Evolutionary conservation across 2,888 invertebrate species (phyloP).

Genomic region (Alcis repandata): DNA sequence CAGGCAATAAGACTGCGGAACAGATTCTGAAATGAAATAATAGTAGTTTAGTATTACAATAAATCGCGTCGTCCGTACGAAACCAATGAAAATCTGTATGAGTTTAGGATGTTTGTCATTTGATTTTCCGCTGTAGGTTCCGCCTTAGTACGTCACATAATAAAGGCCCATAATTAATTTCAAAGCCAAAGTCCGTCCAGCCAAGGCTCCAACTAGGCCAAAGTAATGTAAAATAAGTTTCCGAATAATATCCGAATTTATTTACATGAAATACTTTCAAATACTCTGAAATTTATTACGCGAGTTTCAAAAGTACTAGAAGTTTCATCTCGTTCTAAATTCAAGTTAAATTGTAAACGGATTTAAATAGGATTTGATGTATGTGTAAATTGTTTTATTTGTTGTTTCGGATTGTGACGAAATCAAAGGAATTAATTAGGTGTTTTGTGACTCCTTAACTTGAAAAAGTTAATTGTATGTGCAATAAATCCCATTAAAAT

Average conservation of each 20-base stretch:
- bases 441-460: too few species aligned
- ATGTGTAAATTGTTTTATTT: constrained; percentile 42
- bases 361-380: constrained; percentile 53
- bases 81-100: too few species aligned
- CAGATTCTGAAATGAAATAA: too few species aligned
- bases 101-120: too few species aligned
- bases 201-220: background rate
- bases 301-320: constrained; percentile 68
- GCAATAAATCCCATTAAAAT: too few species aligned
- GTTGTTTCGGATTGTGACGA: constrained; percentile 25
- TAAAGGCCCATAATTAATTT: too few species aligned
- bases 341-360: constrained; percentile 49
- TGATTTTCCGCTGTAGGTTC: too few species aligned
- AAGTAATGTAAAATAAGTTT: constrained; percentile 28
- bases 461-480: too few species aligned
- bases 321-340: constrained; percentile 59
- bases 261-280: constrained; percentile 76
- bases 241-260: constrained; percentile 52
- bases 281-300: constrained; percentile 69
- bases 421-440: constrained; percentile 11
- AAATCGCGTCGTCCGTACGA: too few species aligned
- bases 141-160: too few species aligned
- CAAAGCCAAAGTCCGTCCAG: background rate
- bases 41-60: too few species aligned
- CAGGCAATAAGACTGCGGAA: too few species aligned